A percentile compares a stretch with the other conserved stretches of the same genome.
Evolutionary conservation across 2,797 vertebrate species (phyloP).

Genomic region (Setipinna tenuifilis): DNA sequence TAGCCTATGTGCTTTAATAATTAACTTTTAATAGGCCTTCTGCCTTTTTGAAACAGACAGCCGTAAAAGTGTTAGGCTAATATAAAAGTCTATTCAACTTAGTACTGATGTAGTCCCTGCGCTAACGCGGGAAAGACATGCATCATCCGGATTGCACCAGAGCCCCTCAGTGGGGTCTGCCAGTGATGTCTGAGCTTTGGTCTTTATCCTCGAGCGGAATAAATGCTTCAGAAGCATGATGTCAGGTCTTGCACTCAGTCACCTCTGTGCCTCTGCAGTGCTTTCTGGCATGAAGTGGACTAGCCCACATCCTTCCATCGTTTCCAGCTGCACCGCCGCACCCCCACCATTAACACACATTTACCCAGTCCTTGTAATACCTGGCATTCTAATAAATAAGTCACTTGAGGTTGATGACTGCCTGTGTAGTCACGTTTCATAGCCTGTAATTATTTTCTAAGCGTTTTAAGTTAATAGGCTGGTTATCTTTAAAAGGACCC

Average conservation of each 20-base stretch:
- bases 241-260: constrained; percentile 14
- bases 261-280: constrained; percentile 14
- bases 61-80: background rate
- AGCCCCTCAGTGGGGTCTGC: background rate
- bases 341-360: background rate
- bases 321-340: background rate
- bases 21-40: background rate
- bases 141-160: background rate
- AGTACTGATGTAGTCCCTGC: background rate
- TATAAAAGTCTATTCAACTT: background rate
- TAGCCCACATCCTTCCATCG: background rate
- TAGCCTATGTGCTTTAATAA: background rate
- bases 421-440: background rate
- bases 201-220: background rate
- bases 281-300: background rate
- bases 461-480: no score
- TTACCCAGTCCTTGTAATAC: background rate
- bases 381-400: background rate
- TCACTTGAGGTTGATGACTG: background rate
- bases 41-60: background rate
- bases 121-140: background rate
- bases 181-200: background rate
- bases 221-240: background rate
- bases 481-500: no score
- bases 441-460: no score